Evolutionary conservation across 2,888 invertebrate species (phyloP).

Genomic region (Aromia moschata): DNA sequence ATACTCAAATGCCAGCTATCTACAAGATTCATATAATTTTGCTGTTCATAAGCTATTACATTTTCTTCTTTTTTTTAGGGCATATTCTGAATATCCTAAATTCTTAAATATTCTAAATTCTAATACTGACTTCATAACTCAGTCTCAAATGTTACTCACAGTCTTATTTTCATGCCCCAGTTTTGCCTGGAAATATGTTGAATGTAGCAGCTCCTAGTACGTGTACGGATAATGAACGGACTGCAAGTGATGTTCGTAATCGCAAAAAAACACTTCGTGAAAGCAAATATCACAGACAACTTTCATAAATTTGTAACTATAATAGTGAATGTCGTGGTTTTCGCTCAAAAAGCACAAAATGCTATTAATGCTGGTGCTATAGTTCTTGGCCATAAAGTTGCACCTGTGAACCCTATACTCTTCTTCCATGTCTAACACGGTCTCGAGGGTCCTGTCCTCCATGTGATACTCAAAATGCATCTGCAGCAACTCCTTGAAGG

Average conservation of each 20-base stretch:
- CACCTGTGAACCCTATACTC: constrained; percentile 42
- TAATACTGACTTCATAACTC: too few species aligned
- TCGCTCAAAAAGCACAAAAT: constrained; percentile 47
- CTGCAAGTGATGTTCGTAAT: constrained; percentile 48
- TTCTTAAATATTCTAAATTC: too few species aligned
- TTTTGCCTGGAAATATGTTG: neutral
- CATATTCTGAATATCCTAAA: too few species aligned
- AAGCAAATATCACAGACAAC: constrained; percentile 49
- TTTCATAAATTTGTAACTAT: constrained; percentile 43
- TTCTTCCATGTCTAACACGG: constrained; percentile 51
- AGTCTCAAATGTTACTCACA: too few species aligned
- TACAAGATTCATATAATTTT: too few species aligned
- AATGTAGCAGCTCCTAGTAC: neutral
- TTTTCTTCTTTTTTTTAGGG: too few species aligned
- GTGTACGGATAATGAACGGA: constrained; percentile 32
- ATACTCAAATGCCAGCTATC: too few species aligned
- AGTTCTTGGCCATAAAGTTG: constrained; percentile 36
- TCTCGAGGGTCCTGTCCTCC: constrained; percentile 48
- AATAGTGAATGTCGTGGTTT: constrained; percentile 38
- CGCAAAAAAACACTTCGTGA: constrained; percentile 44
- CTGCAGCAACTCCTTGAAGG: constrained; percentile 42
- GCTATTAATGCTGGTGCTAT: constrained; percentile 43
- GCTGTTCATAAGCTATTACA: too few species aligned
- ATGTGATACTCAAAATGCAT: constrained; percentile 49
- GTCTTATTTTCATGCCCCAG: neutral